These are phyloP conservation scores for Lepidurus arcticus DNA, from an alignment of 1,140 invertebrate species.

Conservation along the genomic window DNA sequence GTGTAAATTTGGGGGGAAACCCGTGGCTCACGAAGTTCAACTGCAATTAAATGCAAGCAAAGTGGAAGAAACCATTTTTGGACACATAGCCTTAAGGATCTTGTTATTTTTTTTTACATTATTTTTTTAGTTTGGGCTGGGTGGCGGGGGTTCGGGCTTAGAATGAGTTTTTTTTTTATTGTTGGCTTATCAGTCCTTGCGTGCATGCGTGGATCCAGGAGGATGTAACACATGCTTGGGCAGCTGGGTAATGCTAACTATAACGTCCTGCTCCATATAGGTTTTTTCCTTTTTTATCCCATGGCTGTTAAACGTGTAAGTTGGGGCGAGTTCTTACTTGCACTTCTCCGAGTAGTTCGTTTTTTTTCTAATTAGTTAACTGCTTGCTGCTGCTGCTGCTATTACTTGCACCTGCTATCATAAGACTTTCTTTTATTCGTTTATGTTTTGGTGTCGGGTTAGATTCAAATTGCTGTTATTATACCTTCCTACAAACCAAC, in stretches of 20 bases:
- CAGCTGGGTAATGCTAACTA: background rate
- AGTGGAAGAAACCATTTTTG: background rate
- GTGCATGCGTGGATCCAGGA: background rate
- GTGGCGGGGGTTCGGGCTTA: too few species aligned
- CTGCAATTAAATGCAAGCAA: background rate
- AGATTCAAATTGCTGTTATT: background rate
- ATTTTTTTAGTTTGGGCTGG: too few species aligned
- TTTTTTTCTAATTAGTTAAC: too few species aligned
- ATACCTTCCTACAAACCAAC: background rate
- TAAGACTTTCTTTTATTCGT: too few species aligned
- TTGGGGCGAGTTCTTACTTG: too few species aligned
- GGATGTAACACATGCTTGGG: conserved; percentile 6
- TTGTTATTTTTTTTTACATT: background rate
- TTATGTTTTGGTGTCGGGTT: background rate
- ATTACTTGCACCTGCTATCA: too few species aligned
- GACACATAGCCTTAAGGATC: background rate
- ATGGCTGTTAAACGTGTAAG: too few species aligned
- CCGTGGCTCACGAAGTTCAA: background rate
- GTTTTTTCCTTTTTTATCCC: background rate
- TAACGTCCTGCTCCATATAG: background rate
- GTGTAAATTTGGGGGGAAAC: background rate
- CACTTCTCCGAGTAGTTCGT: too few species aligned
- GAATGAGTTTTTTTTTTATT: background rate
- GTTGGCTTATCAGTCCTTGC: background rate
- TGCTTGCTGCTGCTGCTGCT: too few species aligned